Evolutionary conservation across 2,797 vertebrate genomes (phyloP).

Genomic region (Meriones psammophilus): DNA sequence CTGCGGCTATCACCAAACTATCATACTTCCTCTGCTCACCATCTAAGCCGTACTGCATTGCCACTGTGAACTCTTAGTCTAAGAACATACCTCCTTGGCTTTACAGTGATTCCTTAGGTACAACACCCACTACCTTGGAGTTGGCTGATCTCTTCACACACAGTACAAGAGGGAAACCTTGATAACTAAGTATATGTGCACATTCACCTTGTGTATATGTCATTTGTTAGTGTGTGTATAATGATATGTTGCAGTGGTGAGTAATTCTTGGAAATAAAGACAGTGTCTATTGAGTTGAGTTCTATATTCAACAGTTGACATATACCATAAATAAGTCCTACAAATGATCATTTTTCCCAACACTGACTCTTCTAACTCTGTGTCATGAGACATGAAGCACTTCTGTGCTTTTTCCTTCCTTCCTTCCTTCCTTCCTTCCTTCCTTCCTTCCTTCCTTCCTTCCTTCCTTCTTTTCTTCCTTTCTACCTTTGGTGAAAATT

Average conservation of each 20-base stretch:
- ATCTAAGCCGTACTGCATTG: neutral
- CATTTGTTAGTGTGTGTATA: neutral
- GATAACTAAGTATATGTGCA: neutral
- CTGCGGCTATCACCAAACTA: conserved; percentile 16
- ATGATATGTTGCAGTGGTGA: neutral
- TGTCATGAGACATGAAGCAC: conserved; percentile 78
- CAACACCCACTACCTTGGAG: too few species aligned
- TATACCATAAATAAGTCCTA: conserved; percentile 75
- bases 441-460: too few species aligned
- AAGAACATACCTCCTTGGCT: neutral
- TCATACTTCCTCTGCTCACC: conserved; percentile 46
- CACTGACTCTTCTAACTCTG: conserved; percentile 76
- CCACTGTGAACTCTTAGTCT: conserved; percentile 20
- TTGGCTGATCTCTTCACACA: neutral
- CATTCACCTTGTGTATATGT: neutral
- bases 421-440: too few species aligned
- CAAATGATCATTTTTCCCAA: conserved; percentile 74
- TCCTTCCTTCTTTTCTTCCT: neutral
- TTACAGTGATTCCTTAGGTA: neutral
- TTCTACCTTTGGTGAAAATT: conserved; percentile 78
- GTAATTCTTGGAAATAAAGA: conserved; percentile 38
- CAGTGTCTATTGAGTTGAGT: conserved; percentile 55
- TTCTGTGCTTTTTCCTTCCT: conserved; percentile 62
- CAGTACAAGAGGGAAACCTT: neutral
- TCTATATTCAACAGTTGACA: conserved; percentile 59